phyloP scores from a whole-genome alignment of 2,797 vertebrate genomes.

The Sciurus vulgaris region DNA sequence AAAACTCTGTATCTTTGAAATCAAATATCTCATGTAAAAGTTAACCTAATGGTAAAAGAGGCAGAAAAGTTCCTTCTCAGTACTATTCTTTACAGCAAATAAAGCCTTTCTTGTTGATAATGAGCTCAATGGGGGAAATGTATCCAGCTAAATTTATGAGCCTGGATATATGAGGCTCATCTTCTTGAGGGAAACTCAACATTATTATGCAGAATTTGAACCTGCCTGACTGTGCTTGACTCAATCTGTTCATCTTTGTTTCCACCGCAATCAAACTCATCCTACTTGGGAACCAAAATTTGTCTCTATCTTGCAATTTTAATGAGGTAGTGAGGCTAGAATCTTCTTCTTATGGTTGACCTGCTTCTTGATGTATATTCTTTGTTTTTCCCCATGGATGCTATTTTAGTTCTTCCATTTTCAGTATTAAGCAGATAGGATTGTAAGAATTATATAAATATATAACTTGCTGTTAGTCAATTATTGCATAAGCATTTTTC shows the following conservation, averaged over 20 bases:
- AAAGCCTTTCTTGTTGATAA: background rate
- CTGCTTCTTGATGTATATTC: background rate
- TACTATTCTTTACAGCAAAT: background rate
- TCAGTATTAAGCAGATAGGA: background rate
- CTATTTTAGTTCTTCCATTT: background rate
- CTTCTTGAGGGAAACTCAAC: background rate
- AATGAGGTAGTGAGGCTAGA: background rate
- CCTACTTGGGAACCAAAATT: background rate
- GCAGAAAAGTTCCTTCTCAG: background rate
- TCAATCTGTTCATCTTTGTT: background rate
- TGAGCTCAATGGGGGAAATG: background rate
- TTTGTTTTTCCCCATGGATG: background rate
- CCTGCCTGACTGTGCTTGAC: background rate
- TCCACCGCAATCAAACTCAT: background rate
- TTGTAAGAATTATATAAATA: background rate
- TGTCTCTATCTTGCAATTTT: background rate
- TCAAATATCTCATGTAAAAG: constrained; percentile 15
- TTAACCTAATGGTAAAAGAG: background rate
- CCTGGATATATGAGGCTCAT: background rate
- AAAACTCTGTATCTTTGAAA: background rate
- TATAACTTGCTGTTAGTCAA: background rate
- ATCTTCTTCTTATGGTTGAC: background rate
- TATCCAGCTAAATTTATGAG: background rate
- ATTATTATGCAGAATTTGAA: background rate
- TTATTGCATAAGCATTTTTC: background rate